Evolutionary conservation across 2,797 vertebrate species (phyloP), one percentile per base, ranked within the genome.

Genomic region (Iguana delicatissima): DNA sequence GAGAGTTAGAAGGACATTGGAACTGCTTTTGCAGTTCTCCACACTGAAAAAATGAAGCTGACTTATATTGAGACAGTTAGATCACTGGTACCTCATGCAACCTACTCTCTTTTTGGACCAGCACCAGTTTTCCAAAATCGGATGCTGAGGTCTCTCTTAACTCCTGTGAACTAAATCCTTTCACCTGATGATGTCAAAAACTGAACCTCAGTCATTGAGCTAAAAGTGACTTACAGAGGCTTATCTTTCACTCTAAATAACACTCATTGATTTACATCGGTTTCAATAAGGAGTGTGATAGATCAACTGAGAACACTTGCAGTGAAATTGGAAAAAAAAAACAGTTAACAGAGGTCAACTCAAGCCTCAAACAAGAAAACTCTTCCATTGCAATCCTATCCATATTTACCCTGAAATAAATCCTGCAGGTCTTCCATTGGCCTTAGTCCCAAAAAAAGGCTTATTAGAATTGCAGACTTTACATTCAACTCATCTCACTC

Each of bases 341-440:
- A 46, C 42, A 29, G 42, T 24, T 67, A 84, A 84, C 38, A 83
- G 9, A 35, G 50, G 38, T 20, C 74, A 93, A 62, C 42, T 46
- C 46, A 87, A 42, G 87, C 52, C n/a, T 72, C 50, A 94, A 20
- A 18, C 20, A 84, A 55, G 92, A 87, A 92, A 26, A 84, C 12
- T 32, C 42, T 18, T 50, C 38, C 6, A 84, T 26, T 26, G 64
- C 64, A 84, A 57, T 90, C 52, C 2, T 73, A 52, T 38, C 13
- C n/a, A 86, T 76, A n/a, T 57, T 12, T 86, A 55, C 14, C 42
- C 69, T 74, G 52, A 74, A 74, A 52, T 57, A 86, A 57, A 86
- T 38, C 14, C 35, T 35, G 4, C n/a, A 57, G 38, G 29, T 26
- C 13, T 84, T 73, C 52, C 55, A 35, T 35, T 76, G 72, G 69